Evolutionary conservation across 2,888 invertebrate species (phyloP).

Genomic region (Hyles lineata): DNA sequence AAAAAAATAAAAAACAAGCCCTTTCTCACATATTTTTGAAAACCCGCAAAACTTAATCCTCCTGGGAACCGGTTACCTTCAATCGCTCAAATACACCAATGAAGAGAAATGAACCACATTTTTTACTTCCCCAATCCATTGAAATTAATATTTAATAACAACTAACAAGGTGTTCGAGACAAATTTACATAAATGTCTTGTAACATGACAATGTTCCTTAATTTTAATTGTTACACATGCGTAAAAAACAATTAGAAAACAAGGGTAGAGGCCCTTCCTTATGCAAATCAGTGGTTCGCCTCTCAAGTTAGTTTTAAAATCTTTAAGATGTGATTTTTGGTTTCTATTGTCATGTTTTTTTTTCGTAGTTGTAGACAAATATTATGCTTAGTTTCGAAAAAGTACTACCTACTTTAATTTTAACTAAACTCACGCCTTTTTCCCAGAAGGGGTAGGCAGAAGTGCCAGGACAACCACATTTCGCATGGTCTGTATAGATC

Average conservation of each 20-base stretch:
- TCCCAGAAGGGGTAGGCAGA: too few species aligned
- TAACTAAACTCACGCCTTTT: too few species aligned
- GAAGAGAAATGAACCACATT: background rate
- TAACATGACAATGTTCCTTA: conserved; percentile 11
- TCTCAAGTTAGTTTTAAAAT: background rate
- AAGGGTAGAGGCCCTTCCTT: background rate
- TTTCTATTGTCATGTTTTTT: too few species aligned
- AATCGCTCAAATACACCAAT: background rate
- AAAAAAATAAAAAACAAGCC: too few species aligned
- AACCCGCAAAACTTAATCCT: too few species aligned
- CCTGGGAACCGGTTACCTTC: too few species aligned
- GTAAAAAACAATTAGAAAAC: conserved; percentile 15
- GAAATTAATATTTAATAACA: background rate
- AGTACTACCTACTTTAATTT: too few species aligned
- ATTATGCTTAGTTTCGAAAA: too few species aligned
- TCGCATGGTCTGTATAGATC: too few species aligned
- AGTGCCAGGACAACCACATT: too few species aligned
- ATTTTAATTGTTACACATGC: conserved; percentile 22
- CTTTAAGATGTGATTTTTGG: background rate
- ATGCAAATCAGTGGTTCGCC: conserved; percentile 20
- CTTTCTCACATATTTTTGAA: too few species aligned
- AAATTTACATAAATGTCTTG: conserved; percentile 18
- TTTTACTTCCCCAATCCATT: background rate
- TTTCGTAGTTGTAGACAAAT: too few species aligned
- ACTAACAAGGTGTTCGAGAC: conserved; percentile 8